Evolutionary conservation across 2,113 vertebrate species (phyloP), one percentile per base, ranked within the genome.

Genomic region (Leucopsar rothschildi): DNA sequence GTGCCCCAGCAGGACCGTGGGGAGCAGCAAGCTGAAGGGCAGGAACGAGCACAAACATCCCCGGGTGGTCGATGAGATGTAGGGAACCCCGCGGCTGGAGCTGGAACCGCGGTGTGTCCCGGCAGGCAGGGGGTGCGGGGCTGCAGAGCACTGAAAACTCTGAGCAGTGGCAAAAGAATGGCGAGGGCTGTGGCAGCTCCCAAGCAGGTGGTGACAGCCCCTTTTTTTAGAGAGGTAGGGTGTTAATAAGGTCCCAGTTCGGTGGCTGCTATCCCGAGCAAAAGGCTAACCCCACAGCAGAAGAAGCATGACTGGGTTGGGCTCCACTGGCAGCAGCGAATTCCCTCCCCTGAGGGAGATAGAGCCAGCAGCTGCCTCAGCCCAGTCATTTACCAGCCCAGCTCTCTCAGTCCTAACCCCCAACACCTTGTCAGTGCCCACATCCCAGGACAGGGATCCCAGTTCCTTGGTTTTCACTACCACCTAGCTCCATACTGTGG

Each of bases 61-160:
- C 21, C 3, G 6, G 21, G 21, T 37, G 15, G 28, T 17, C 7
- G 35, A 53, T 8, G 8, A 24, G 28, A 14, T 14, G 21, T 12
- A 24, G 6, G 3, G 4, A 37, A 29, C 35, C 31, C 49, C 3
- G 2, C 37, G 53, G 35, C 68, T 40, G 68, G 24, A 24, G 69
- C 11, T 71, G 69, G 50, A 71, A 53, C 11, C 0, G 3, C 3
- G 3, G 28, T 20, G 15, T 4, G 0, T 52, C 35, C 35, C 6
- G 2, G 10, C 35, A 70, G 28, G 28, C 20, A 35, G 11, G 15
- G 47, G 15, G 15, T 65, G 63, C 4, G 3, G 29, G 22, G 31
- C 15, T 25, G 3, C 44, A 28, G n/a, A 21, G 45, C 10, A 31
- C 21, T 8, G 9, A 66, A 66, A 66, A 25, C 42, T 47, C 21